Evolutionary conservation across 1,140 invertebrate species (phyloP).

Genomic region (Apis dorsata): DNA sequence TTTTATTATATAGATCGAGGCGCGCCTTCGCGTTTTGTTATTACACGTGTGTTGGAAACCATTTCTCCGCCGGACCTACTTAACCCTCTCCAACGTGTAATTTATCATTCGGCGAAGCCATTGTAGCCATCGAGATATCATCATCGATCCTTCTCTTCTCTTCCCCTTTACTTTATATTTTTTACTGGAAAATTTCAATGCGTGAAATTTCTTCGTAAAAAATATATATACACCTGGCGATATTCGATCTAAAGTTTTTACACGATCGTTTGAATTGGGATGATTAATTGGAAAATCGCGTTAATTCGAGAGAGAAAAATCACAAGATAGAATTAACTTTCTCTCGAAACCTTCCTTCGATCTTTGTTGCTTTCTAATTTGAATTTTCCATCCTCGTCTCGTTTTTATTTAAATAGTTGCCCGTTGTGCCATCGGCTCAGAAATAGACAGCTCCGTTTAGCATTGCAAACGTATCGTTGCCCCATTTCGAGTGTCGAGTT

Average conservation of each 20-base stretch:
- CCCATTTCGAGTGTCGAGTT: conserved; percentile 25
- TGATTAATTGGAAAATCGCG: too few species aligned
- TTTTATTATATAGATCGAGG: neutral
- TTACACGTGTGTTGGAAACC: conserved; percentile 29
- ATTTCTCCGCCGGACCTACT: conserved; percentile 33
- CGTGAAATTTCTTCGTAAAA: neutral
- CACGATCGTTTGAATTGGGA: too few species aligned
- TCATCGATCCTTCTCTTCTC: neutral
- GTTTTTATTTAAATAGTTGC: conserved; percentile 17
- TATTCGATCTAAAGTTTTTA: too few species aligned
- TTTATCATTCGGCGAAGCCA: conserved; percentile 44
- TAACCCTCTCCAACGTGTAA: conserved; percentile 14
- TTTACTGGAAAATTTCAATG: neutral
- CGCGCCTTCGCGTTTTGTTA: conserved; percentile 12
- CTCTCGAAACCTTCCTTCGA: too few species aligned
- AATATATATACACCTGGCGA: neutral
- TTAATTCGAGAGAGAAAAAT: too few species aligned
- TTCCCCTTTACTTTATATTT: neutral
- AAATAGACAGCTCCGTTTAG: conserved; percentile 21
- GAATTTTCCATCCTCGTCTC: neutral
- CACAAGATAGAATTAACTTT: too few species aligned
- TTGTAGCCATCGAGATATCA: neutral
- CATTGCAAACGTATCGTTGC: conserved; percentile 22
- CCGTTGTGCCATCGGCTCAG: conserved; percentile 14
- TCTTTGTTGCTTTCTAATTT: neutral